A percentile compares a stretch with the other conserved stretches of the same genome.
phyloP scores from a whole-genome alignment of 2,113 vertebrate genomes.

The Hemichromis elongatus region DNA sequence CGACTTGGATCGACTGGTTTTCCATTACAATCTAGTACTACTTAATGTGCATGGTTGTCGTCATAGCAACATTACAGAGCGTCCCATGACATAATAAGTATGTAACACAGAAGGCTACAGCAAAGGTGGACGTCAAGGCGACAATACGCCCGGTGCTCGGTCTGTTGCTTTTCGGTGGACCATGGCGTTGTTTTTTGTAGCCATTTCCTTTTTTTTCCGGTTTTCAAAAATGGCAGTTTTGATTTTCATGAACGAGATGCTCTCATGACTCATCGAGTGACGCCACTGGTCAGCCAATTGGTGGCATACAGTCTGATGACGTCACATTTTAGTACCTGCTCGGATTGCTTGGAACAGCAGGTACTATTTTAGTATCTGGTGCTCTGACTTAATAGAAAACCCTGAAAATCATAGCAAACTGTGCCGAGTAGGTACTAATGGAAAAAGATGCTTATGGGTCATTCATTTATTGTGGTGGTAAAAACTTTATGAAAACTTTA shows the following conservation, averaged over 20 bases:
- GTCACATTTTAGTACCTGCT: not conserved
- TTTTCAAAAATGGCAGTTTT: not conserved
- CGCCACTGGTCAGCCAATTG: not conserved
- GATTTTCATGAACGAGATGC: not conserved
- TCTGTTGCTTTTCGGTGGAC: not conserved
- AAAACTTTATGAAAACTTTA: too few relatives aligned
- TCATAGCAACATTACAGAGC: not conserved
- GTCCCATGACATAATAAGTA: not conserved
- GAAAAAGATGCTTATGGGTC: not conserved
- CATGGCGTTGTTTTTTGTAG: not conserved
- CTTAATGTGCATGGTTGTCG: not conserved
- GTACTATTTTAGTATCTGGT: not conserved
- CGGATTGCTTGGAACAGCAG: not conserved
- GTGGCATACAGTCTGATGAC: not conserved
- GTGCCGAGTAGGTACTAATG: not conserved
- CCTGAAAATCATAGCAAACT: not conserved
- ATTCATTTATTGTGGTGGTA: not conserved
- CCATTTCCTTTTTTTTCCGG: not conserved
- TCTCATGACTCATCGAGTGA: rapidly evolving
- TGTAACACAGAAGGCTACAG: rapidly evolving
- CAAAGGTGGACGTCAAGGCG: rapidly evolving
- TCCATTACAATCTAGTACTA: not conserved
- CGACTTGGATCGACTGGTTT: not conserved
- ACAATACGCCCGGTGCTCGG: not conserved
- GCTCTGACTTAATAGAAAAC: not conserved